Base-by-base conservation (phyloP, 2,888 invertebrate genomes). In the Caenorhabditis sp. region DNA sequence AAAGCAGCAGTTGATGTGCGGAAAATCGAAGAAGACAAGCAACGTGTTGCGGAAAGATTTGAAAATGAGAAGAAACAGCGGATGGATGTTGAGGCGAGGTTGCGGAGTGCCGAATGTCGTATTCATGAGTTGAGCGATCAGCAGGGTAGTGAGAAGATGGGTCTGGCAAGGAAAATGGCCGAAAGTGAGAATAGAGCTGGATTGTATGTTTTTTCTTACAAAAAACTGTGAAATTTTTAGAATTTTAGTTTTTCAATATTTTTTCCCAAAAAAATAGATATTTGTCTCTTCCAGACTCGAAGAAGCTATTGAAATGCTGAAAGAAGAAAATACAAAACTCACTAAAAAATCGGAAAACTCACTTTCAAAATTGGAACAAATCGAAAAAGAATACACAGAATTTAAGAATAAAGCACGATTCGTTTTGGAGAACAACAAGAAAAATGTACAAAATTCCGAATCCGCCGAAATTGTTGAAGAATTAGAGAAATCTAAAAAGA, bases 351-450 rank as follows among this genome's bases (percentile, higher is more conserved):
- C 49, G 12, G 72, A 72, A 55, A 67, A 68, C 17, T 57, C 21
- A 23, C 8, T 26, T 0, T 19, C 62, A 14, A 67, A 65, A 12
- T 17, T 72, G 36, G 62, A 62, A 24, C 49, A 66, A 10, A 27
- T 43, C 2, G 65, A 66, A n/a, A 69, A 66, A 8, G 73, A 73
- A 23, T 73, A 62, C 55, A 19, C 37, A 0, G 73, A 68, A 17
- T 73, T 73, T 26, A 73, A 73, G 67, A 73, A 66, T 23, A 73
- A 73, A 21, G 69, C 73, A 19, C 73, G 63, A 21, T 69, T 69
- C 37, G 69, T 73, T 8, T 24, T 73, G n/a, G 73, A 73, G 43
- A 66, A 53, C 62, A 65, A 23, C 65, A 62, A 19, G 69, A 73
- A 31, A 66, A 73, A 31, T 43, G 49, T 0, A 4, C 65, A 55